Percentiles rank a stretch among this genome's conserved stretches.
Conservation (phyloP, 2,113 vertebrate species). For the Callipepla californica region DNA sequence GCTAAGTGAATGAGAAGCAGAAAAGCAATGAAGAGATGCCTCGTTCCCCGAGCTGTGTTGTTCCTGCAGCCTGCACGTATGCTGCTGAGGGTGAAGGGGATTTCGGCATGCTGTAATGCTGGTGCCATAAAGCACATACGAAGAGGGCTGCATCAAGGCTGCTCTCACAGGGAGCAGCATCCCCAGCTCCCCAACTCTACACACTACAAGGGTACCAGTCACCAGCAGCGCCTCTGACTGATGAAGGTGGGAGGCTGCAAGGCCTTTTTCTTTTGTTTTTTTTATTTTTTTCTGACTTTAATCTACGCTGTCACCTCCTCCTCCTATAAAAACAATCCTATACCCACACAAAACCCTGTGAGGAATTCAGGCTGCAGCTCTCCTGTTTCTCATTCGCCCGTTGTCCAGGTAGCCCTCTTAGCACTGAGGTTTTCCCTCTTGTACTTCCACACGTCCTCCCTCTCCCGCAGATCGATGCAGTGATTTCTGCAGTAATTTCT, state of each 20-base stretch:
- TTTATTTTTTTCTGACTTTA: neutral
- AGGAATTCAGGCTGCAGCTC: neutral
- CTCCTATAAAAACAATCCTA: neutral
- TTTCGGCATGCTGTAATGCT: constrained; percentile 6
- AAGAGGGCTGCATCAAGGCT: neutral
- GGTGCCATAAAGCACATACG: neutral
- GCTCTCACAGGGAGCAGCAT: neutral
- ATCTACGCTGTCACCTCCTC: neutral
- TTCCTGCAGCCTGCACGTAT: neutral
- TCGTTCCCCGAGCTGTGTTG: neutral
- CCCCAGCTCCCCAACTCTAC: neutral
- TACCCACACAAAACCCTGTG: neutral
- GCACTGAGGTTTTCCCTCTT: constrained; percentile 25
- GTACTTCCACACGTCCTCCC: constrained; percentile 9
- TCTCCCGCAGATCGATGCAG: constrained; percentile 49
- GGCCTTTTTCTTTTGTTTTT: fast-evolving
- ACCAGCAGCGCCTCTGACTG: neutral
- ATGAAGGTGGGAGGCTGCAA: neutral
- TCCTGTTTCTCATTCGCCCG: neutral
- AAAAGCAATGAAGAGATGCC: neutral
- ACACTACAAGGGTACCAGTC: neutral
- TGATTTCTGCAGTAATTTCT: constrained; percentile 8
- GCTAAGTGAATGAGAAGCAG: neutral
- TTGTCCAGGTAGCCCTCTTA: neutral
- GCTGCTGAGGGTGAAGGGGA: neutral